Evolutionary conservation across 2,113 vertebrate species (phyloP).

Genomic region (Ochotona curzoniae): DNA sequence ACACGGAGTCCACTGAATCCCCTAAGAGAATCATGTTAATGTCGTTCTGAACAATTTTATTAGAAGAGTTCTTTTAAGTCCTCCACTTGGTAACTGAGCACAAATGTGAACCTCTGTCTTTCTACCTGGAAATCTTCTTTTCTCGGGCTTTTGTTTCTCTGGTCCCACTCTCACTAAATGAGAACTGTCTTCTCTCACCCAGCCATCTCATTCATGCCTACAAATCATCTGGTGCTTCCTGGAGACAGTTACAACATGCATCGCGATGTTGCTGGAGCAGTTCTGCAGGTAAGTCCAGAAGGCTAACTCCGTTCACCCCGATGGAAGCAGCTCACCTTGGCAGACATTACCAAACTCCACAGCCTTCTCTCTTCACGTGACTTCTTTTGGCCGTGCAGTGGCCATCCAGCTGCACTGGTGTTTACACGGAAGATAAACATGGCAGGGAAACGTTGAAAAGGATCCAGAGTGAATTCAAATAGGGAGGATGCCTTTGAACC

Average conservation of each 20-base stretch:
- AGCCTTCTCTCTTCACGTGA: background rate
- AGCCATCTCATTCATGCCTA: background rate
- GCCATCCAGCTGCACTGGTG: background rate
- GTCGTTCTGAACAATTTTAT: background rate
- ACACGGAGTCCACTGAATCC: background rate
- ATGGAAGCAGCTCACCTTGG: background rate
- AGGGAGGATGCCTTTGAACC: slow-evolving; percentile 67
- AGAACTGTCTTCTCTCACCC: background rate
- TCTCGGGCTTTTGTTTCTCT: background rate
- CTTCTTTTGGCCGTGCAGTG: background rate
- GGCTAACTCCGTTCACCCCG: background rate
- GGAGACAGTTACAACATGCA: background rate
- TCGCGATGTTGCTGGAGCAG: background rate
- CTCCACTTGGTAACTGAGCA: background rate
- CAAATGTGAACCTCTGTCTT: background rate
- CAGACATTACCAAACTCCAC: background rate
- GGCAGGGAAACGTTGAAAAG: background rate
- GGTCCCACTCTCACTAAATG: background rate
- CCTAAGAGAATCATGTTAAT: rapidly evolving
- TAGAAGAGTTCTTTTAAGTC: background rate
- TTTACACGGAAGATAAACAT: slow-evolving; percentile 39
- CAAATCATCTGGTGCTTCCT: background rate
- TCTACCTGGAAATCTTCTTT: background rate
- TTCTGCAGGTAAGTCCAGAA: background rate
- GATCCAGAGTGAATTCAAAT: slow-evolving; percentile 53